Base-by-base conservation (phyloP, 2,888 invertebrate species). In the Cheilosia scutellata region DNA sequence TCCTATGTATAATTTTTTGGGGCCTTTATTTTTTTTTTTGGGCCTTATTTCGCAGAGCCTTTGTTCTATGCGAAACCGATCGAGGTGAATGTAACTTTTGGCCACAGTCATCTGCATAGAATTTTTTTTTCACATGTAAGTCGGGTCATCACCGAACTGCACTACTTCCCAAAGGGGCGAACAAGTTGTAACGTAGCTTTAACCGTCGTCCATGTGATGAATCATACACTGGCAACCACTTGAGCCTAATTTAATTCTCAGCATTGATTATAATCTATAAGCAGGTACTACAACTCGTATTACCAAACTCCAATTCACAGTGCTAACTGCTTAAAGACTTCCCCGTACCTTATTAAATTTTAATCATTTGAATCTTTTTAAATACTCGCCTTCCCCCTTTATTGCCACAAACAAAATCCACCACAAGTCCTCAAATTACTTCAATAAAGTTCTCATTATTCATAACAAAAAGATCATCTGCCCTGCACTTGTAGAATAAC, bases 401-500 rank as follows among this genome's bases (percentile, higher is more conserved):
- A 6, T 11, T 7, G 5, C 6, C 51, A 27, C 11, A 27, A 51
- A 51, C 51, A 42, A 42, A 60, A n/a, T 25, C 3, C 57, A 37
- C 68, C 25, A 37, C 68, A 20, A 55, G 60, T 77, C 60, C 44
- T 76, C 70, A n/a, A 65, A 58, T 82, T 82, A 65, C 78, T 7
- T 63, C 13, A 16, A n/a, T n/a, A n/a, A 71, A 49, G 25, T 55
- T 49, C 49, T 31, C 20, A 40, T 49, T 25, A 58, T 40, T 33
- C 29, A 4, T 55, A 58, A 57, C 49, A 75, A 78, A 74, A 74
- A 60, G 80, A 71, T 83, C 79, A 84, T 65, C 65, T 37, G n/a
- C 20, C 13, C 62, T 71, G 79, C 79, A 84, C 75, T 79, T 84
- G 79, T 79, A 66, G 75, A 75, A 70, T 84, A 76, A 79, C 84